These are phyloP conservation scores for Odontocolon sp. DNA, from an alignment of 2,888 invertebrate genomes.

Conservation along the genomic window DNA sequence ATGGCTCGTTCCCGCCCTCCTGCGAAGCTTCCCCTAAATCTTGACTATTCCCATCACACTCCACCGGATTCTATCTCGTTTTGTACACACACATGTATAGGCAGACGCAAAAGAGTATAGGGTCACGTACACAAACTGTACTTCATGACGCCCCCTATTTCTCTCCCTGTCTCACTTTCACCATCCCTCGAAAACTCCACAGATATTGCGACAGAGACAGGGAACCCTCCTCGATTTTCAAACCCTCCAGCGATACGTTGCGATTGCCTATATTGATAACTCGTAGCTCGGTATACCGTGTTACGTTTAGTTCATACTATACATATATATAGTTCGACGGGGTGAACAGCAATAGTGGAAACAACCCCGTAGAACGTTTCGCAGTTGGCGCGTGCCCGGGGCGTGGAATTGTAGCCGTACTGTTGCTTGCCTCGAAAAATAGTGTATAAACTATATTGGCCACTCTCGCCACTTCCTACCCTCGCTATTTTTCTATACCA, in stretches of 20 bases:
- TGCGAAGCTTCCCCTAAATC: not conserved
- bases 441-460: constrained; percentile 33
- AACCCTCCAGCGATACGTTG: constrained; percentile 31
- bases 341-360: constrained; percentile 24
- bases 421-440: constrained; percentile 34
- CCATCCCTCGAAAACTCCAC: constrained; percentile 4
- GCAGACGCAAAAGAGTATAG: not conserved
- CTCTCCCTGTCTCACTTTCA: not conserved
- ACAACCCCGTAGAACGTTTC: constrained; percentile 16
- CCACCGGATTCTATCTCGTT: not conserved
- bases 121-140: not conserved
- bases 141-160: not conserved
- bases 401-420: constrained; percentile 48
- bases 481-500: not conserved
- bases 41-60: not conserved
- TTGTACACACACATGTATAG: not conserved
- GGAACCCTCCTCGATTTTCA: not conserved
- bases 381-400: constrained; percentile 42
- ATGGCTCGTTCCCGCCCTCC: not conserved
- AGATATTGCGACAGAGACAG: not conserved
- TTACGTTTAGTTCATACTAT: not conserved
- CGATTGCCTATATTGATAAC: constrained; percentile 58
- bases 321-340: constrained; percentile 18
- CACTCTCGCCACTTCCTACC: constrained; percentile 4
- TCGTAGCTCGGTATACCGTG: not conserved